Percentiles rank a stretch among this genome's conserved stretches.
These are phyloP conservation scores for Hirundo rustica DNA, from an alignment of 2,797 vertebrate genomes.

Conservation along the genomic window DNA sequence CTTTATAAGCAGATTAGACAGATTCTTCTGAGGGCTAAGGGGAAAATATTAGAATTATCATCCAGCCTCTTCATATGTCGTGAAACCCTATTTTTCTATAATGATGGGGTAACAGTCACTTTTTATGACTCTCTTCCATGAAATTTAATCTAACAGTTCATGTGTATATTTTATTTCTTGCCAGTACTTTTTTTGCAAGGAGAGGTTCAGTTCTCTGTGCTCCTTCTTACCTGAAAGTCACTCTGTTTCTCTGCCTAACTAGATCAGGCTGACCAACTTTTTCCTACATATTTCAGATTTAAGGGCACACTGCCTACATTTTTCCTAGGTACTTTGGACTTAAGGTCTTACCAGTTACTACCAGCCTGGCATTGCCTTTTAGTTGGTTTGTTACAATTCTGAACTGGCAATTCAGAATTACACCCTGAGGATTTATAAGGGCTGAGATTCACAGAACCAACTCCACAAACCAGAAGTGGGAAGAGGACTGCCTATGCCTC, in stretches of 20 bases:
- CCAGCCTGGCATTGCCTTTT: background rate
- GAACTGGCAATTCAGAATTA: background rate
- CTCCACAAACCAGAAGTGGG: background rate
- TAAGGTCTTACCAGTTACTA: background rate
- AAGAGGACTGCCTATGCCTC: background rate
- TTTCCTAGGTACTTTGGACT: background rate
- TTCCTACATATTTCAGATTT: background rate
- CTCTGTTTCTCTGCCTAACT: background rate
- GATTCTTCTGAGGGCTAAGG: background rate
- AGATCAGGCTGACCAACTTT: background rate
- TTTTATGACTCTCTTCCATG: background rate
- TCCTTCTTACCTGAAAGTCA: background rate
- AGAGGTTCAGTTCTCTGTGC: background rate
- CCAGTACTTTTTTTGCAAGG: background rate
- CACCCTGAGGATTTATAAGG: background rate
- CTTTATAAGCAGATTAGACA: background rate
- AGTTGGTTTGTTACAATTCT: background rate
- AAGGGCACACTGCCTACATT: background rate
- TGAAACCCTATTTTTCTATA: background rate
- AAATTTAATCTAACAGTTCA: background rate
- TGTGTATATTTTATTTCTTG: background rate
- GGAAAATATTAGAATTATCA: background rate
- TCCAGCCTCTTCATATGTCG: background rate
- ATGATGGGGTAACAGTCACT: background rate
- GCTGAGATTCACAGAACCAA: background rate